Percentiles rank a stretch among this genome's conserved stretches.
These are phyloP conservation scores for Plebejus anna DNA, from an alignment of 2,888 invertebrate genomes.

Conservation along the genomic window DNA sequence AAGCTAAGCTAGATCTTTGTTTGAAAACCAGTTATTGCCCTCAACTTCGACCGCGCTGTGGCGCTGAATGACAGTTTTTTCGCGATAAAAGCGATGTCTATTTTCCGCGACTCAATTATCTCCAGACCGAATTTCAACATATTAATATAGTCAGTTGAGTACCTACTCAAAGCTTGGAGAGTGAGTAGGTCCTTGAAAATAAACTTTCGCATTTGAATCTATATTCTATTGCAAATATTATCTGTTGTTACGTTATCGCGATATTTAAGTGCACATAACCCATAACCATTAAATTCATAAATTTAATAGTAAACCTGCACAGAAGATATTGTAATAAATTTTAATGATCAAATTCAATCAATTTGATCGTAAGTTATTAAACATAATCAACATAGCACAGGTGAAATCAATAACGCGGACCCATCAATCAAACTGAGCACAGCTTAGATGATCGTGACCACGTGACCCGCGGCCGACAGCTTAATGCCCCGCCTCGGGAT, in stretches of 20 bases:
- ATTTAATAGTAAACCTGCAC: too few species aligned
- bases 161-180: too few species aligned
- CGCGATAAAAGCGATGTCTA: neutral
- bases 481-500: neutral
- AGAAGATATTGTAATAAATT: neutral
- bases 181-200: too few species aligned
- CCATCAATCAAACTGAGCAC: neutral
- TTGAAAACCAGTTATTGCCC: neutral
- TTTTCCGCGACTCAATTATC: too few species aligned
- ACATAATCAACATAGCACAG: neutral
- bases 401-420: neutral
- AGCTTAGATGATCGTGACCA: neutral
- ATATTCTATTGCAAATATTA: too few species aligned
- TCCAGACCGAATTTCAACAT: too few species aligned
- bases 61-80: neutral
- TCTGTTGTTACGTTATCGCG: too few species aligned
- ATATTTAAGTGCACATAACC: too few species aligned
- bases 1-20: neutral
- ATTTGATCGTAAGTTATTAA: neutral
- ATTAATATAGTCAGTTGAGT: too few species aligned
- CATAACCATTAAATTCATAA: too few species aligned
- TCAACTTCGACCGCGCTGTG: too few species aligned
- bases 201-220: too few species aligned
- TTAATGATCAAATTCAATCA: neutral
- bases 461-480: constrained; percentile 2